Evolutionary conservation across 2,113 vertebrate genomes (phyloP).

Genomic region (Microcebus lehilahytsara): DNA sequence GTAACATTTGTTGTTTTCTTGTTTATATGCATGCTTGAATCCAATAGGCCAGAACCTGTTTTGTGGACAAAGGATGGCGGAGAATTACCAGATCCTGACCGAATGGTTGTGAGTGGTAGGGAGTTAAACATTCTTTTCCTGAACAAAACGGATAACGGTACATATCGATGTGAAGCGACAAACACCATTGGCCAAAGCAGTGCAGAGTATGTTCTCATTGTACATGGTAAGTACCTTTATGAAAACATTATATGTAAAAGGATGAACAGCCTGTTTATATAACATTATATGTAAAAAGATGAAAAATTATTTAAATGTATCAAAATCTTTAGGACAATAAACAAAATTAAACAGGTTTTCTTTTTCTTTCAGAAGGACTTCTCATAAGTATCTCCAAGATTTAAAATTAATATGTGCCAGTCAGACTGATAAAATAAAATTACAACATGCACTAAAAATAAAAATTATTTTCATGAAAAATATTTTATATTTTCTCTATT

Average conservation of each 20-base stretch:
- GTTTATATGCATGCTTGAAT: conserved; percentile 50
- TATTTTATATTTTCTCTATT: background rate
- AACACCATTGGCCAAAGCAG: conserved; percentile 96
- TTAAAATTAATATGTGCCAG: background rate
- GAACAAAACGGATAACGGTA: conserved; percentile 99
- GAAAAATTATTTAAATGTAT: background rate
- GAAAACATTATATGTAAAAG: background rate
- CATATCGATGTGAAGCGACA: conserved; percentile 97
- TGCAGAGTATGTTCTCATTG: conserved; percentile 95
- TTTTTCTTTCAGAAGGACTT: conserved; percentile 13
- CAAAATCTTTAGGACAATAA: background rate
- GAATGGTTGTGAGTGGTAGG: conserved; percentile 95
- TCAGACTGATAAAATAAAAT: background rate
- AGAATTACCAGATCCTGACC: conserved; percentile 95
- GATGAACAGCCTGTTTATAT: background rate
- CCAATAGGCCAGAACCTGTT: conserved; percentile 94
- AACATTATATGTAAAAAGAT: background rate
- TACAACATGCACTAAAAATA: background rate
- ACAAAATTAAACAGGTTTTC: background rate
- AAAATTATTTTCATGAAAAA: background rate
- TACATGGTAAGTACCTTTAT: conserved; percentile 92
- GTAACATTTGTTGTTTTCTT: background rate
- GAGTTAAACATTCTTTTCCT: conserved; percentile 96
- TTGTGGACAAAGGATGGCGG: conserved; percentile 97
- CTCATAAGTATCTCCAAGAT: background rate